Evolutionary conservation across 2,113 vertebrate genomes (phyloP).

Genomic region (Halichoerus grypus): DNA sequence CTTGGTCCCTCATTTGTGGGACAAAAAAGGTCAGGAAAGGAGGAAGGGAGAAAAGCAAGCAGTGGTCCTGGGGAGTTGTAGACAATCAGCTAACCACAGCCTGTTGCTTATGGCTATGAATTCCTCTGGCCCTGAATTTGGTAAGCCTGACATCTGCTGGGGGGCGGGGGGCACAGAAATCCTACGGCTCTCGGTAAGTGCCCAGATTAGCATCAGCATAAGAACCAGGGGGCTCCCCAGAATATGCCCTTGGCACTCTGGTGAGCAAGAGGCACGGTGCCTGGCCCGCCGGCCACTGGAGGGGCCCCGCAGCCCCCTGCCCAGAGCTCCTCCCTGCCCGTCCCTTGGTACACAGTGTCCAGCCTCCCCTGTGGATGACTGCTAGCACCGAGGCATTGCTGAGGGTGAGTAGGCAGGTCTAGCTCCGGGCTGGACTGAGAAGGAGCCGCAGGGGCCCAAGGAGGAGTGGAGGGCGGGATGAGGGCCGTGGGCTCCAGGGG

Average conservation of each 20-base stretch:
- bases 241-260: rapidly evolving
- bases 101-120: not conserved
- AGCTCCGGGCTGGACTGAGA: not conserved
- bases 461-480: not conserved
- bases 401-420: not conserved
- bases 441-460: rapidly evolving
- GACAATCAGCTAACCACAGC: not conserved
- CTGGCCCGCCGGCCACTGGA: not conserved
- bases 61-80: rapidly evolving
- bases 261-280: rapidly evolving
- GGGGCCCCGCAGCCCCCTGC: not conserved
- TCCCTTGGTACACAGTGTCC: not conserved
- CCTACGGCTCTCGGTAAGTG: not conserved
- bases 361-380: not conserved
- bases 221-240: not conserved
- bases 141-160: not conserved
- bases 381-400: rapidly evolving
- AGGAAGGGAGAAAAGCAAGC: not conserved
- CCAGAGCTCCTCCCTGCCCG: not conserved
- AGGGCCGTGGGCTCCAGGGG: not conserved
- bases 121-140: not conserved
- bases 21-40: not conserved
- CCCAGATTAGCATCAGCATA: not conserved
- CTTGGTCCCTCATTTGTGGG: not conserved
- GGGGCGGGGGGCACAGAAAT: not conserved